phyloP scores from a whole-genome alignment of 2,797 vertebrate genomes.

The Neosilurus mollespiculum region DNA sequence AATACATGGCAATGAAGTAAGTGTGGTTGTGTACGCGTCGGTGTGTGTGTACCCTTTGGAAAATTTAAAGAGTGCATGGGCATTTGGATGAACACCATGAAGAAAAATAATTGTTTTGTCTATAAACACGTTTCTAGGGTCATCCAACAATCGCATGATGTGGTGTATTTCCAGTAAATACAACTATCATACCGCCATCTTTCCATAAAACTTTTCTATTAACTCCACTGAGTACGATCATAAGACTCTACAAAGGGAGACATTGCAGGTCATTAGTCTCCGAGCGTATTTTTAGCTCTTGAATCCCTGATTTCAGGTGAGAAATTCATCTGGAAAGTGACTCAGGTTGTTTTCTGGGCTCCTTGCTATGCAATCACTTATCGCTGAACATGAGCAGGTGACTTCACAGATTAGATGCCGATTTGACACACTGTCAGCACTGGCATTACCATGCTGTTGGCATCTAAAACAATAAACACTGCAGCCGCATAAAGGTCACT shows the following conservation, averaged over 20 bases:
- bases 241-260: background rate
- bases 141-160: background rate
- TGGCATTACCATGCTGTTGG: background rate
- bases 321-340: background rate
- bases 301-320: background rate
- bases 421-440: background rate
- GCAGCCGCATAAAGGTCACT: background rate
- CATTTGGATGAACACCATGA: background rate
- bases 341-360: background rate
- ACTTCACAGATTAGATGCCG: background rate
- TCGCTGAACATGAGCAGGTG: background rate
- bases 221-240: background rate
- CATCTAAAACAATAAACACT: conserved; percentile 6
- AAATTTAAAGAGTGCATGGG: background rate
- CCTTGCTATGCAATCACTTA: background rate
- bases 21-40: background rate
- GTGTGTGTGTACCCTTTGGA: background rate
- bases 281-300: background rate
- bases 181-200: background rate
- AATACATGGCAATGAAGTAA: background rate
- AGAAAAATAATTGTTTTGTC: background rate
- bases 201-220: background rate
- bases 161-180: background rate
- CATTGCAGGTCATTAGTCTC: background rate
- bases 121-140: background rate